Base-by-base conservation (phyloP, 2,113 vertebrate species). In the Sterrhoptilus dennistouni region DNA sequence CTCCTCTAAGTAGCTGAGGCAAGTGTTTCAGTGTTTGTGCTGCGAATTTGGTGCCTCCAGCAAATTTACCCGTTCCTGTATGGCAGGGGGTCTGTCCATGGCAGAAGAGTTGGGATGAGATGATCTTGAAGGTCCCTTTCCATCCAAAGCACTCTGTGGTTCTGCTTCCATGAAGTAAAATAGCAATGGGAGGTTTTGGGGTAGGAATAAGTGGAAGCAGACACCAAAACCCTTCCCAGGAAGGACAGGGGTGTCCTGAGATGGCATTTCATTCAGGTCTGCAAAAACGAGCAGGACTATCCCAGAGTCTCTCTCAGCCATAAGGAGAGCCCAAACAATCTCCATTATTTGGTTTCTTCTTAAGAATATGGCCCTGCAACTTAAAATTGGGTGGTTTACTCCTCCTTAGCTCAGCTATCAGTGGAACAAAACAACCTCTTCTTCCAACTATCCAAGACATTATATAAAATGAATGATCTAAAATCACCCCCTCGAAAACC, bases 401-500 rank as follows among this genome's bases (percentile, higher is more conserved):
- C 53, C 27, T 47, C 60, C 14, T 61, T 38, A 25, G 33, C 5
- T 50, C 47, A 29, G 31, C 8, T 82, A 1, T 17, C 17, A 44
- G n/a, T 63, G 81, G 22, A 79, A 74, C 5, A 20, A 80, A 76
- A 69, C 35, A 76, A 49, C 54, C 33, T 31, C 0, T 68, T 88
- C 35, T 83, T 68, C 49, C 19, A 31, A 2, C 14, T 18, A 9
- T 31, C 20, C 1, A 1, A 68, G 24, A 17, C 15, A 29, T 24
- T 6, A 1, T 50, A 88, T 75, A 8, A 54, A 60, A 71, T 47
- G 2, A 23, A 42, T 19, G 22, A 44, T 40, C 36, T 36, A 1
- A 33, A 40, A 44, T 22, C 21, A 69, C 2, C 13, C 9, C n/a
- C 68, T 61, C 0, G 0, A 68, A 80, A 64, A 9, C 6, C 76